Evolutionary conservation across 1,140 invertebrate species (phyloP), one percentile per base, ranked within the genome.

Genomic region (Euura saliciscinereae): DNA sequence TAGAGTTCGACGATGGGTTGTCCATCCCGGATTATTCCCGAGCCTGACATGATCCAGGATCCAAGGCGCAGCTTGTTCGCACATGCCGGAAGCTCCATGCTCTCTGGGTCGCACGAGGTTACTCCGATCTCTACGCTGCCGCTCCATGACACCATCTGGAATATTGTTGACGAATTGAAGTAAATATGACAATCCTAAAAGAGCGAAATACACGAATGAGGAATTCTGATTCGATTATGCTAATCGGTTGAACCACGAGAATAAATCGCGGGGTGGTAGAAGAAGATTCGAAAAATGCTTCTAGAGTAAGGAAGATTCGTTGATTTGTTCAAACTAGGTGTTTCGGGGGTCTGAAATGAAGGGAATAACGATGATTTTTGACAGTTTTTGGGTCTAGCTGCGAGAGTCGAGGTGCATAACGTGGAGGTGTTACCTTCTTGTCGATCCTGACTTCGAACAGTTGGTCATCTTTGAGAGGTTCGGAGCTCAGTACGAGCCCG

Each of bases 41-140:
- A 94, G 3, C 95, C 95, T 10, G 95, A 94, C 93, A 98, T 94
- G 68, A 95, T 91, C 96, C 96, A 98, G 73, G 96, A 95, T 73
- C 93, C 94, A 81, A 94, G 92, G 45, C 93, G 89, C 74, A 98
- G 90, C 78, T 95, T 95, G 44, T 93, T 94, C 42, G 96, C 95
- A 87, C 94, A 95, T 59, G 94, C 91, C 75, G 94, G 95, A 78
- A 97, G 87, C 75, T 94, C 93, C 75, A 97, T 90, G 73, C 90
- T 91, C 74, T 94, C 91, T 13, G 97, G 96, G 82, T 97, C 93
- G 77, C 92, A 92, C 44, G 93, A 92, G 13, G 96, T 97, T 8
- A 98, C 93, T 46, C 97, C 97, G 80, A 98, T 95, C 88, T 97
- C 95, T 80, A 98, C 92, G 76, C 94, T 96, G 43, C 96, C 96